Conservation (phyloP, 2,797 vertebrate species). For the Urosaurus nigricauda region DNA sequence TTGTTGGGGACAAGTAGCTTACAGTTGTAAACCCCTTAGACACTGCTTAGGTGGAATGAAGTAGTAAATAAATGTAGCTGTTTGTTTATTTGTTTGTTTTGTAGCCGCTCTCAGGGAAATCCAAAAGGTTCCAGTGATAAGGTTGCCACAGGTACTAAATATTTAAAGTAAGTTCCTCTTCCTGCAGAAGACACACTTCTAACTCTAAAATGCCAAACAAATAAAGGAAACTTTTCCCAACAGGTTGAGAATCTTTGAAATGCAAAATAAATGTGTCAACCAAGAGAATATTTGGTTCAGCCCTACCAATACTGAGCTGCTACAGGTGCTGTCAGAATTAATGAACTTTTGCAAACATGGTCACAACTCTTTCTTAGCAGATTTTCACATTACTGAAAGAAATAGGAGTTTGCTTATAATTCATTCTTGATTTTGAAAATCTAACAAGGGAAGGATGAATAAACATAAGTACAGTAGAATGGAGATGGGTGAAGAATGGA, state of each 20-base stretch:
- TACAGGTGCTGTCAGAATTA: neutral
- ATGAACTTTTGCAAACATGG: neutral
- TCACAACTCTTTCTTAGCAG: neutral
- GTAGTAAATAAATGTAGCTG: too few relatives aligned
- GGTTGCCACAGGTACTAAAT: neutral
- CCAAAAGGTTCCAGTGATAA: neutral
- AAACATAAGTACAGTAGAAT: neutral
- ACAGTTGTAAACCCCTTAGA: too few relatives aligned
- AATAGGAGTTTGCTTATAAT: neutral
- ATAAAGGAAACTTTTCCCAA: neutral
- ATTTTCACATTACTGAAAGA: neutral
- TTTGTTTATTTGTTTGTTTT: too few relatives aligned
- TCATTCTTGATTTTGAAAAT: neutral
- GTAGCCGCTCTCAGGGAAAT: neutral
- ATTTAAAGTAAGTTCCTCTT: neutral
- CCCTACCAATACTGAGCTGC: neutral
- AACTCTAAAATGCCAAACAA: neutral
- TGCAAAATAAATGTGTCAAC: slow-evolving; percentile 4
- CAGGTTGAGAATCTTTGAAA: neutral
- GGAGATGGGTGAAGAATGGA: neutral
- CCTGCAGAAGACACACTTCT: neutral
- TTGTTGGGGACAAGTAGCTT: too few relatives aligned
- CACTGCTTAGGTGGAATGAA: too few relatives aligned
- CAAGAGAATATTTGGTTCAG: neutral
- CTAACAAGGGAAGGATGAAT: neutral